Base-by-base conservation (phyloP, 2,797 vertebrate genomes). In the Lepilemur ruficaudatus region DNA sequence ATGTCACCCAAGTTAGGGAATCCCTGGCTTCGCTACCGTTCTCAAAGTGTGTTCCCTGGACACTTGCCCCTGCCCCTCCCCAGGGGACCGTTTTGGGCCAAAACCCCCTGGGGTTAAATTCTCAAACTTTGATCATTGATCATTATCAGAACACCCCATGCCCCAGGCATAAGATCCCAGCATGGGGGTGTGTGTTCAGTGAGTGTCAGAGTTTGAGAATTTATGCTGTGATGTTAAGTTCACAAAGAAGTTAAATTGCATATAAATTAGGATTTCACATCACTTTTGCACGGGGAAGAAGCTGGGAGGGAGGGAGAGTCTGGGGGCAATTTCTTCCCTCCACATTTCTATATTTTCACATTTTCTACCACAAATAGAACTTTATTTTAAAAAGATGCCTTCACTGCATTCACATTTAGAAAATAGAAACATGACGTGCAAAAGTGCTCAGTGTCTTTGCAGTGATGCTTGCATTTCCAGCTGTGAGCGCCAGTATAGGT, bases 331-430 rank as follows among this genome's bases (percentile, higher is more conserved):
- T 52, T 50, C 35, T 61, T 63, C 25, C 35, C 38, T 35, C 7
- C 57, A 14, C 12, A 0, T 5, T 63, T 70, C 69, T 50, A 1
- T n/a, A 7, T 32, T 57, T 75, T 61, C 38, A 61, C 76, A 55
- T 63, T 41, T 88, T 30, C 90, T 28, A 15, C 69, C 76, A 79
- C 46, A 88, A 84, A 63, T 17, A 61, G 59, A 63, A 32, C 61
- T 32, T 85, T 69, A 69, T 38, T 69, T 23, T 87, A 35, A 43
- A 76, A 50, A 28, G 43, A 6, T 43, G 43, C 41, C 48, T 30
- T 79, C 2, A 2, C 4, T 75, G 48, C 50, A 41, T 48, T 73
- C 63, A 13, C 25, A 9, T 43, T 85, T 28, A 80, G 46, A 52
- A 55, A 46, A 63, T 15, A 50, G 32, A 94, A 14, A 28, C 38